phyloP scores from a whole-genome alignment of 2,888 invertebrate species.

The Seira sanloemensis region DNA sequence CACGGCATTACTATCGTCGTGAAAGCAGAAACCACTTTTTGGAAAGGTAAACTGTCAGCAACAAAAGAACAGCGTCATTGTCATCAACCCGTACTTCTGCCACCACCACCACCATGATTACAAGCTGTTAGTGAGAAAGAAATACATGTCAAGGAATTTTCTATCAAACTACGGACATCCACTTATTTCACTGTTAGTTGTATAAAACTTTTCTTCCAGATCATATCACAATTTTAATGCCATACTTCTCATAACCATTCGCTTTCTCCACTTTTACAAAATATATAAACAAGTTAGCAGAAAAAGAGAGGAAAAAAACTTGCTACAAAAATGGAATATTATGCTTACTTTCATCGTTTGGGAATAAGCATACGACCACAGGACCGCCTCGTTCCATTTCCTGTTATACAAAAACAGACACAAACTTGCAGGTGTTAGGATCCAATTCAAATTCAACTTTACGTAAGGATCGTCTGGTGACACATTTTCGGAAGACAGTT shows the following conservation, averaged over 20 bases:
- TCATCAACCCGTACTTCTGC: no score
- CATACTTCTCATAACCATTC: no score
- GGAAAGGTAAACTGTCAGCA: slow-evolving; percentile 16
- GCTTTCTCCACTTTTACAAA: no score
- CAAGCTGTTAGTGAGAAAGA: neutral
- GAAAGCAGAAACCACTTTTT: slow-evolving; percentile 7
- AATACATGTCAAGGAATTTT: neutral
- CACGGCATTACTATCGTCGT: neutral
- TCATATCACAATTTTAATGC: neutral
- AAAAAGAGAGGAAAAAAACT: no score
- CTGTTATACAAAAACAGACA: neutral
- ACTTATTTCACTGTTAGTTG: no score
- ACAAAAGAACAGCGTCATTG: neutral
- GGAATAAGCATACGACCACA: slow-evolving; percentile 8
- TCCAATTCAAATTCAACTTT: neutral
- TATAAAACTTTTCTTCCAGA: neutral
- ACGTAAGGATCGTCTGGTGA: slow-evolving; percentile 12
- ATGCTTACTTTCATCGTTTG: neutral
- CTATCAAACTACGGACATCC: neutral
- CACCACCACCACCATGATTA: neutral
- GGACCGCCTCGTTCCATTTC: neutral
- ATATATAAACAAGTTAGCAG: no score
- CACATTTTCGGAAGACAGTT: neutral
- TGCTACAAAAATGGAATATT: neutral
- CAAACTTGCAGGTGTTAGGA: slow-evolving; percentile 3